phyloP scores from a whole-genome alignment of 2,888 invertebrate species.

The Chaitophorus viminalis region DNA sequence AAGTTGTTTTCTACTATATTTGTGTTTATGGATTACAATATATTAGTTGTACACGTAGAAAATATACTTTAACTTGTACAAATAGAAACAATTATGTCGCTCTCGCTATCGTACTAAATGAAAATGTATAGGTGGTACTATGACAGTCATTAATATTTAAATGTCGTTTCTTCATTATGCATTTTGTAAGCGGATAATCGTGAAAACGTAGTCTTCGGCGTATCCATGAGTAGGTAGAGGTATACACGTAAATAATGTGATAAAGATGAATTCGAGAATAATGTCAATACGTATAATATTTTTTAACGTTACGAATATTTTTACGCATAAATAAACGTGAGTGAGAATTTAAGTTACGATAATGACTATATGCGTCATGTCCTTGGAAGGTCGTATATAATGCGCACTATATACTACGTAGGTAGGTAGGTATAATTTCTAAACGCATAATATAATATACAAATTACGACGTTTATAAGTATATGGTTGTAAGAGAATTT shows the following conservation, averaged over 20 bases:
- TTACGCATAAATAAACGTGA: not conserved
- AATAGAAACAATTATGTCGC: too few relatives aligned
- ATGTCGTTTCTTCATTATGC: not conserved
- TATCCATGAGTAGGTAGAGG: not conserved
- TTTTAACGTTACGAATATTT: not conserved
- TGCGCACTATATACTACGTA: not conserved
- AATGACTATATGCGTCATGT: not conserved
- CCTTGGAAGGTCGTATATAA: conserved; percentile 20
- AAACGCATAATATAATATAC: not conserved
- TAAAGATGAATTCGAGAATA: not conserved
- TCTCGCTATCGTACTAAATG: too few relatives aligned
- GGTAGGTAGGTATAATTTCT: not conserved
- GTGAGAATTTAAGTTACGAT: conserved; percentile 7
- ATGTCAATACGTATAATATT: not conserved
- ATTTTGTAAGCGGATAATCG: not conserved
- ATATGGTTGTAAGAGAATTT: not conserved
- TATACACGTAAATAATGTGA: not conserved
- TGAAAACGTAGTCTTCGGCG: not conserved
- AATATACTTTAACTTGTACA: too few relatives aligned
- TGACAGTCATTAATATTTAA: conserved; percentile 1
- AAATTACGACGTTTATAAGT: not conserved
- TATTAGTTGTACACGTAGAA: too few relatives aligned
- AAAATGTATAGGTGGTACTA: too few relatives aligned
- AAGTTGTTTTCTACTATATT: not conserved
- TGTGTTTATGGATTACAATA: not conserved